A percentile compares a stretch with the other conserved stretches of the same genome.
Conservation (phyloP, 2,113 vertebrate genomes). For the Mastomys natalensis region DNA sequence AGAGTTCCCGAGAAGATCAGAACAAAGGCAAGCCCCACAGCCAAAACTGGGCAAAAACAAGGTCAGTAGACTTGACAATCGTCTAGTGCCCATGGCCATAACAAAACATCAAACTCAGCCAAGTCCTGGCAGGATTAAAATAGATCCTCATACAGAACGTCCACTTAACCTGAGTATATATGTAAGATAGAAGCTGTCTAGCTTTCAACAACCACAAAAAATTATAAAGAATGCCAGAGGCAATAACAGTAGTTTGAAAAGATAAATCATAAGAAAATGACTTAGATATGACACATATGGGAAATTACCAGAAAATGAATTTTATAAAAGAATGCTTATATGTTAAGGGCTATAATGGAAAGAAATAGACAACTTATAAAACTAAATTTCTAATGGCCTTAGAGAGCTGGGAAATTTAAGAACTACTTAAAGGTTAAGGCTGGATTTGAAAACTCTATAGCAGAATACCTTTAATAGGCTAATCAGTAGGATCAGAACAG, state of each 20-base stretch:
- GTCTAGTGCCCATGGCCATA: background rate
- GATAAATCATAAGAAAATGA: background rate
- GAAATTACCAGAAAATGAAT: background rate
- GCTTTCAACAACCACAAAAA: background rate
- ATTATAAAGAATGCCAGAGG: background rate
- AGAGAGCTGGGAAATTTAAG: background rate
- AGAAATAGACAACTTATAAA: background rate
- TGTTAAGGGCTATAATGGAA: background rate
- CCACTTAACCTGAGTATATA: background rate
- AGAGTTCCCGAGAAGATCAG: background rate
- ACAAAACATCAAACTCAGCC: background rate
- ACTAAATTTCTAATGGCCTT: background rate
- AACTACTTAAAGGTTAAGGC: background rate
- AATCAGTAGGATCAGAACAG: background rate
- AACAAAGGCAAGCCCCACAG: background rate
- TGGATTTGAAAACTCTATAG: background rate
- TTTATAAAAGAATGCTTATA: background rate
- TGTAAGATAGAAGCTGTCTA: background rate
- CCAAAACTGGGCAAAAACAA: background rate
- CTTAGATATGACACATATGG: background rate
- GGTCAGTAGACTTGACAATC: constrained; percentile 8
- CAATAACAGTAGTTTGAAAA: background rate
- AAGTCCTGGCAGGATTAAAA: background rate
- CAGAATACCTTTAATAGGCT: background rate
- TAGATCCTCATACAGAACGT: background rate